Evolutionary conservation across 1,140 invertebrate species (phyloP).

Genomic region (Macrotrachela quadricornifera): DNA sequence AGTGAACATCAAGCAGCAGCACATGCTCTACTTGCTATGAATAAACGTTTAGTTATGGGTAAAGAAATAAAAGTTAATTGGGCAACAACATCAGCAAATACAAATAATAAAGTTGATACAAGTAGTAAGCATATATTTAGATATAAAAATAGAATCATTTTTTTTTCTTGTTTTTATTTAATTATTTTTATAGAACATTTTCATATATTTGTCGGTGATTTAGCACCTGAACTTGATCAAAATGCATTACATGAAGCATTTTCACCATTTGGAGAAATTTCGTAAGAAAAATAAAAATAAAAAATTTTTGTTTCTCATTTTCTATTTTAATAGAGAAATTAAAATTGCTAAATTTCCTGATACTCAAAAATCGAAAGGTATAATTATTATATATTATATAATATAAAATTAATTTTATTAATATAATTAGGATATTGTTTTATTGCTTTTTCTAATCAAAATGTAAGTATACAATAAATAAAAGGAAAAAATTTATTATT

Average conservation of each 20-base stretch:
- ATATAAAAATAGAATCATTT: no score
- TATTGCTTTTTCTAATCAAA: slow-evolving; percentile 91
- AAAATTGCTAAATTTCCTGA: slow-evolving; percentile 92
- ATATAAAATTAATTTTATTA: no score
- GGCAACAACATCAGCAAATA: slow-evolving; percentile 86
- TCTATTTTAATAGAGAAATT: slow-evolving; percentile 65
- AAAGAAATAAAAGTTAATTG: slow-evolving; percentile 99
- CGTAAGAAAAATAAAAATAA: slow-evolving; percentile 38
- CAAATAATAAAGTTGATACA: slow-evolving; percentile 79
- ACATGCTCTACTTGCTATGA: slow-evolving; percentile 84
- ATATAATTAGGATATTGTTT: slow-evolving; percentile 54
- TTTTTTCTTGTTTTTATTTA: slow-evolving; percentile 13
- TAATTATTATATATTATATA: no score
- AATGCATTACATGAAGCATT: slow-evolving; percentile 88
- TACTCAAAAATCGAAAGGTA: slow-evolving; percentile 88
- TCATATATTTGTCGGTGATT: slow-evolving; percentile 96
- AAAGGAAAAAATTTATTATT: background rate
- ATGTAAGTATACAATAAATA: slow-evolving; percentile 15
- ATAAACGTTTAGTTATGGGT: slow-evolving; percentile 75
- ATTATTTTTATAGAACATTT: slow-evolving; percentile 32
- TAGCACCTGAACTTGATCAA: slow-evolving; percentile 94
- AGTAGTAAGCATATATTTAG: slow-evolving; percentile 47
- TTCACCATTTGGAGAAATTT: slow-evolving; percentile 90
- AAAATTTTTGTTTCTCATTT: slow-evolving; percentile 2
- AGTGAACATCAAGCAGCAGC: slow-evolving; percentile 71